Evolutionary conservation across 1,140 invertebrate species (phyloP).

Genomic region (Pseudomyrmex cubaensis): DNA sequence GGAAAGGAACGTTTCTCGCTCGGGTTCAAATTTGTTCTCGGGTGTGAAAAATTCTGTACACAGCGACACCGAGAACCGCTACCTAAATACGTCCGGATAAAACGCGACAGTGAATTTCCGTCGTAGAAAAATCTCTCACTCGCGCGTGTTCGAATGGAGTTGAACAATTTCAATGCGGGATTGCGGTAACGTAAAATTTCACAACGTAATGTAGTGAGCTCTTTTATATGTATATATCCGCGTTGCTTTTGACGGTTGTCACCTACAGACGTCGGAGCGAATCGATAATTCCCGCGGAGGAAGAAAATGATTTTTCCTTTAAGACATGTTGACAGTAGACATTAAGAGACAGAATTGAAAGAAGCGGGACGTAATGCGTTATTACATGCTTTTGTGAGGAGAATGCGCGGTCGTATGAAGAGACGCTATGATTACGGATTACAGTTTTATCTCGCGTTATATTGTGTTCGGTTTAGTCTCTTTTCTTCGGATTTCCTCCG

Average conservation of each 20-base stretch:
- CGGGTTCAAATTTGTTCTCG: conserved; percentile 51
- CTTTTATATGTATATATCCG: too few species aligned
- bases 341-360: background rate
- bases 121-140: background rate
- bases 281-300: background rate
- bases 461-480: conserved; percentile 26
- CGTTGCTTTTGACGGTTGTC: background rate
- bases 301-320: background rate
- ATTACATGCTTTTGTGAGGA: background rate
- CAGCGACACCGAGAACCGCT: background rate
- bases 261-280: background rate
- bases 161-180: background rate
- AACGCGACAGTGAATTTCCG: conserved; percentile 10
- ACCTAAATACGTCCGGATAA: background rate
- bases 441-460: background rate
- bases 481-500: conserved; percentile 10
- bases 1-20: conserved; percentile 16
- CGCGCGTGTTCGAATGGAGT: background rate
- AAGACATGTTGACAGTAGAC: background rate
- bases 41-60: conserved; percentile 5
- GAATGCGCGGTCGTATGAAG: background rate
- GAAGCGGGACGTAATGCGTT: background rate
- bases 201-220: background rate
- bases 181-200: conserved; percentile 21
- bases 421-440: conserved; percentile 11